Evolutionary conservation across 2,888 invertebrate genomes (phyloP), one percentile per base, ranked within the genome.

Genomic region (Yponomeuta plumbellus): DNA sequence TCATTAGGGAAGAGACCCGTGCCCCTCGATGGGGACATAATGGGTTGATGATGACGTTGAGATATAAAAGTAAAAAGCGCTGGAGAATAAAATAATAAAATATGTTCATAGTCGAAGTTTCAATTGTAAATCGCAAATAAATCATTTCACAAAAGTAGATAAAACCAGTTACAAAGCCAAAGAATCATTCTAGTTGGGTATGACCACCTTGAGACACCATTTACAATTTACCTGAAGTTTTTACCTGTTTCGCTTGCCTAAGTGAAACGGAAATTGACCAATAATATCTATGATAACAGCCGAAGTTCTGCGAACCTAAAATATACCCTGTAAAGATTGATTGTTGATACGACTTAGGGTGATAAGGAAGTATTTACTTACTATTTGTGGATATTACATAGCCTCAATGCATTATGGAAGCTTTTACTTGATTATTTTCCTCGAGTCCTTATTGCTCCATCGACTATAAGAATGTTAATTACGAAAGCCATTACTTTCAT

Each of bases 401-500:
- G 22, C 8, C 17, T 17, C 44, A 5, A 17, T 52, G 17, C 17
- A 17, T 52, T 11, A 52, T 52, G 44, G 44, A 52, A 52, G 44
- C 44, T 52, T 52, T 52, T 52, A 23, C 23, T 22, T 52, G 34
- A 65, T 65, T 57, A 56, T 64, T 64, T 64, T 64, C 56, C 56
- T 56, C 56, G n/a, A 17, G 23, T 20, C 20, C 56, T 23, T 57
- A 65, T 65, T 65, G 52, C 23, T 34, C 17, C 77, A 79, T 77
- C 74, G 72, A 71, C 73, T 74, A 76, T 79, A 79, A 82, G 86
- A 88, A 88, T 88, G 88, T 86, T 88, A 87, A 88, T 88, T 84
- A 80, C 84, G 68, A 73, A 83, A 80, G 80, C 80, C 79, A 78
- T 86, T 84, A 82, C 71, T 66, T 65, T 66, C 67, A 69, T 67